Conservation (phyloP, 1,140 invertebrate species). For the Aphis gossypii region DNA sequence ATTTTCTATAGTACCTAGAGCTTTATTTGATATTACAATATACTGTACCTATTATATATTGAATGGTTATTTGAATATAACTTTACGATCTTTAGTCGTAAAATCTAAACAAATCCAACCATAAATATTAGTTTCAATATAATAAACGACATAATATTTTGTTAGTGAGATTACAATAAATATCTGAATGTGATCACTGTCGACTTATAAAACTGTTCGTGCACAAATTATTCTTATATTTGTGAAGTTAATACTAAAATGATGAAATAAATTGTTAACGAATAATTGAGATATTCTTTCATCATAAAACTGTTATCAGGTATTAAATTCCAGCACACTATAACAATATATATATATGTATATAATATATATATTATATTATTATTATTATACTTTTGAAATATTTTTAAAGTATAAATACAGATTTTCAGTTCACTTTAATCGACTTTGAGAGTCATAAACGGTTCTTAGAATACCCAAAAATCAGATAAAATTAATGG, state of each 20-base stretch:
- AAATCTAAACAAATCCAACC: background rate
- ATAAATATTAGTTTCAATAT: background rate
- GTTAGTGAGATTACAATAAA: background rate
- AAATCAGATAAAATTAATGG: background rate
- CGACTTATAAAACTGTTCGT: background rate
- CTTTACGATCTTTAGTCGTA: background rate
- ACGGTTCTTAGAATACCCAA: background rate
- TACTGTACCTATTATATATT: background rate
- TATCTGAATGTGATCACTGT: background rate
- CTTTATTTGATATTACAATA: background rate
- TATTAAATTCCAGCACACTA: background rate
- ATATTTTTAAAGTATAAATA: background rate
- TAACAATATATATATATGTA: background rate
- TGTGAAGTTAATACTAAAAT: background rate
- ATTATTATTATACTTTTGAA: background rate
- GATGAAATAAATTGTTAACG: background rate
- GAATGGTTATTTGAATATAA: background rate
- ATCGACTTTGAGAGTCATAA: background rate
- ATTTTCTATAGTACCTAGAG: background rate
- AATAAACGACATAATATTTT: background rate
- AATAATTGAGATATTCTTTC: background rate
- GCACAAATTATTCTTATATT: background rate
- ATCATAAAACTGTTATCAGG: background rate
- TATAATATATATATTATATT: background rate
- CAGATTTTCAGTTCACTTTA: background rate